Evolutionary conservation across 2,113 vertebrate genomes (phyloP).

Genomic region (Lampris incognitus): DNA sequence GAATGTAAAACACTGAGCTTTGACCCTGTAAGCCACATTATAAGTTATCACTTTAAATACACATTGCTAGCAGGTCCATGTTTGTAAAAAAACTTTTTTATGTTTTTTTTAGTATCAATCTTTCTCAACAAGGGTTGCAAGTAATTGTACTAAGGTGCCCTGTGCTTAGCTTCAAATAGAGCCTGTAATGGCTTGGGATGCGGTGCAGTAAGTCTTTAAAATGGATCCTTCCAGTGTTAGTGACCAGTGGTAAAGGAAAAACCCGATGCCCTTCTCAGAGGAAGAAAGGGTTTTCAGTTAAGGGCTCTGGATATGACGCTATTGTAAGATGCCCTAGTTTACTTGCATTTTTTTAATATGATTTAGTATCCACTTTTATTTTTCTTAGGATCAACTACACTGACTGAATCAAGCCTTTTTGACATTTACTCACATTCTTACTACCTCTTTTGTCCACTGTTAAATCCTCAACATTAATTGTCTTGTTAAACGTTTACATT

Average conservation of each 20-base stretch:
- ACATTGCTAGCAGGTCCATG: neutral
- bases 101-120: constrained; percentile 8
- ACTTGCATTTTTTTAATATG: no score
- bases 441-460: no score
- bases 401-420: no score
- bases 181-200: neutral
- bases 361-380: no score
- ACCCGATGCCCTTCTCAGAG: neutral
- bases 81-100: neutral
- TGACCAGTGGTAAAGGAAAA: constrained; percentile 2
- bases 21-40: constrained; percentile 17
- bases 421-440: no score
- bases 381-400: no score
- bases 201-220: neutral
- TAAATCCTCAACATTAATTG: no score
- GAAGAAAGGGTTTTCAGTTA: constrained; percentile 1
- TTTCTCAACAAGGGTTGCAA: neutral
- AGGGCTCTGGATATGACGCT: neutral
- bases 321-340: no score
- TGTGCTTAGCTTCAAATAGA: neutral
- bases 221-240: neutral
- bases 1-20: constrained; percentile 6
- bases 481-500: no score
- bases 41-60: constrained; percentile 4
- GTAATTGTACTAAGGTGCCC: constrained; percentile 7